phyloP scores from a whole-genome alignment of 2,113 vertebrate species.

The Eleginops maclovinus region DNA sequence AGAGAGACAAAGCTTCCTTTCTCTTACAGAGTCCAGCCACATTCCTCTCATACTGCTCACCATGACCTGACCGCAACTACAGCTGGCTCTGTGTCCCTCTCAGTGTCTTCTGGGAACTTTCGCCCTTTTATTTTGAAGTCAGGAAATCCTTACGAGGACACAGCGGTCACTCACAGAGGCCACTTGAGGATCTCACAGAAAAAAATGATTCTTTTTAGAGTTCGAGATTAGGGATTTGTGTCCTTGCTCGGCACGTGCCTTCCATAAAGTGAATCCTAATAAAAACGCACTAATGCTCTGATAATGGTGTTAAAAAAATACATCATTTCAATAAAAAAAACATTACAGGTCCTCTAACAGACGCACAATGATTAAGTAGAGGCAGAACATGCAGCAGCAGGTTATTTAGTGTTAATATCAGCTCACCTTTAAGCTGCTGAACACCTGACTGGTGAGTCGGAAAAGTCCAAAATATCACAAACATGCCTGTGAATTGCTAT shows the following conservation, averaged over 20 bases:
- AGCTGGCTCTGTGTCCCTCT: slow-evolving; percentile 16
- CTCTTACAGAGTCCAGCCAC: slow-evolving; percentile 17
- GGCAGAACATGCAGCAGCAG: not conserved
- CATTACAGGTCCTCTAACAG: not conserved
- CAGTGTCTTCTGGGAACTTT: slow-evolving; percentile 17
- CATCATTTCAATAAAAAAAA: slow-evolving; percentile 1
- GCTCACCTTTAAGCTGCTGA: not conserved
- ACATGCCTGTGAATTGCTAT: not conserved
- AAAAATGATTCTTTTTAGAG: not conserved
- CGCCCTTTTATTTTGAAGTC: slow-evolving; percentile 8
- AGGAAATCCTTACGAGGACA: slow-evolving; percentile 22
- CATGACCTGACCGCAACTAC: slow-evolving; percentile 13
- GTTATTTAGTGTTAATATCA: not conserved
- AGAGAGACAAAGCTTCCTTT: slow-evolving; percentile 55
- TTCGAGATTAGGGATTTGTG: not conserved
- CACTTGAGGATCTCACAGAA: not conserved
- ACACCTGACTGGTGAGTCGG: not conserved
- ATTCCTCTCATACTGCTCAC: slow-evolving; percentile 66
- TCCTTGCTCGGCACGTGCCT: not conserved
- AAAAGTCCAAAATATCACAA: not conserved
- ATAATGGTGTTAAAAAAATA: slow-evolving; percentile 6
- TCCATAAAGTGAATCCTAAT: not conserved
- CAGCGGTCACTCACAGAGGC: not conserved
- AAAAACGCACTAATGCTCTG: slow-evolving; percentile 1
- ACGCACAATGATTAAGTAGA: not conserved